Evolutionary conservation across 2,888 invertebrate species (phyloP).

Genomic region (Argynnis bischoffii): DNA sequence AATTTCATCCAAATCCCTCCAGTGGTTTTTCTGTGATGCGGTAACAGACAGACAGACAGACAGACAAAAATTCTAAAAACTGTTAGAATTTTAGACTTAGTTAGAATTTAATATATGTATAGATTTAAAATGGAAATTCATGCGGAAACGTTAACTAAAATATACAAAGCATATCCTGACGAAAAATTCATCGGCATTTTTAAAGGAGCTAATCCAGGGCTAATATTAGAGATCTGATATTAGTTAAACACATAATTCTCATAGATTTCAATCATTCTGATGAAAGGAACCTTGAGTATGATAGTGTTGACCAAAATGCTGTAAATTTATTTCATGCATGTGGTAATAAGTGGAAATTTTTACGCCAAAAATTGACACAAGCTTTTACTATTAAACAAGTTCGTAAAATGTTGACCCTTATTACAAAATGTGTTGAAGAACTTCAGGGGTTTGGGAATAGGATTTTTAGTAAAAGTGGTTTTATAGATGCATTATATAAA

Average conservation of each 20-base stretch:
- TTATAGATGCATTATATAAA: not conserved
- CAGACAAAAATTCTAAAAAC: no score
- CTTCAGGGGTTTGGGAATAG: conserved; percentile 7
- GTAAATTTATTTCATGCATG: conserved; percentile 12
- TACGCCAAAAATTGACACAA: conserved; percentile 9
- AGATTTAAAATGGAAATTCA: not conserved
- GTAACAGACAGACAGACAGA: no score
- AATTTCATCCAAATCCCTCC: no score
- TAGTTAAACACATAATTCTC: conserved; percentile 4
- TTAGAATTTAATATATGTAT: no score
- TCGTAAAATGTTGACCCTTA: conserved; percentile 6
- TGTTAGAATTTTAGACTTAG: no score
- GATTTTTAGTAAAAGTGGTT: conserved; percentile 1
- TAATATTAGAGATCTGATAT: not conserved
- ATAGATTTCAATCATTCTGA: not conserved
- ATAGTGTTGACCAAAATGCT: not conserved
- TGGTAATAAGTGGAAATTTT: conserved; percentile 8
- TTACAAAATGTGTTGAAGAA: not conserved
- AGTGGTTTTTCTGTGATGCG: no score
- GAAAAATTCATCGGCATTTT: conserved; percentile 5
- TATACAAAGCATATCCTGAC: conserved; percentile 6
- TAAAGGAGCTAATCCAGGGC: not conserved
- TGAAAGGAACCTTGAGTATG: not conserved
- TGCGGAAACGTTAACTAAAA: not conserved
- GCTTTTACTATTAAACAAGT: not conserved